Evolutionary conservation across 2,113 vertebrate genomes (phyloP).

Genomic region (Crotalus horridus): DNA sequence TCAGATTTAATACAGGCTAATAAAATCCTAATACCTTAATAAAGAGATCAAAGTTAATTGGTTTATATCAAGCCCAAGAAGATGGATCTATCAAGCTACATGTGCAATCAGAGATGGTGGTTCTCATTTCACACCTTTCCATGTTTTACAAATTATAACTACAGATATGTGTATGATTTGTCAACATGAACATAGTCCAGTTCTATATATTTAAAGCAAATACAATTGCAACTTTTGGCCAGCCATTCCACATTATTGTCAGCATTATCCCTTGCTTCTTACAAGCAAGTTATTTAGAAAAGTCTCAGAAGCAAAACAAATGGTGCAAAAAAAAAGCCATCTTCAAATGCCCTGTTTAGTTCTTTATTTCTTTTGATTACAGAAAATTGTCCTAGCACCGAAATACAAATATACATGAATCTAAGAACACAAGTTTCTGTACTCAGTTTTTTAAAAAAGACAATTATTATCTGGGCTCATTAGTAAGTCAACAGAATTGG

Average conservation of each 20-base stretch:
- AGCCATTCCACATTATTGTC: background rate
- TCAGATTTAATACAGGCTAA: background rate
- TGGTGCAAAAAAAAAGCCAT: background rate
- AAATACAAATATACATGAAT: background rate
- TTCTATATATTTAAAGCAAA: background rate
- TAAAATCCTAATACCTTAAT: conserved; percentile 9
- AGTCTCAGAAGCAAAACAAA: background rate
- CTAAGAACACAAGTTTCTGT: conserved; percentile 32
- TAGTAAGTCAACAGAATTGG: conserved; percentile 22
- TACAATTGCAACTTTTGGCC: background rate
- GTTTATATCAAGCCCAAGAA: background rate
- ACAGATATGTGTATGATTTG: background rate
- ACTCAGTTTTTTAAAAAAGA: conserved; percentile 24
- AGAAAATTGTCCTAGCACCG: background rate
- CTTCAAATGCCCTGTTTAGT: background rate
- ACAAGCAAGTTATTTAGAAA: background rate
- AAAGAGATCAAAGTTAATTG: background rate
- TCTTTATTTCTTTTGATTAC: background rate
- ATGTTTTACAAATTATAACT: background rate
- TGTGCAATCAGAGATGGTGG: background rate
- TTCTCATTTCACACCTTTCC: background rate
- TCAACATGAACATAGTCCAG: background rate
- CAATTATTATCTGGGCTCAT: background rate
- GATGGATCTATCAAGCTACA: background rate
- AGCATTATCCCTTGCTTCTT: background rate